These are phyloP conservation scores for Panorpa germanica DNA, from an alignment of 2,888 invertebrate genomes.

Conservation along the genomic window DNA sequence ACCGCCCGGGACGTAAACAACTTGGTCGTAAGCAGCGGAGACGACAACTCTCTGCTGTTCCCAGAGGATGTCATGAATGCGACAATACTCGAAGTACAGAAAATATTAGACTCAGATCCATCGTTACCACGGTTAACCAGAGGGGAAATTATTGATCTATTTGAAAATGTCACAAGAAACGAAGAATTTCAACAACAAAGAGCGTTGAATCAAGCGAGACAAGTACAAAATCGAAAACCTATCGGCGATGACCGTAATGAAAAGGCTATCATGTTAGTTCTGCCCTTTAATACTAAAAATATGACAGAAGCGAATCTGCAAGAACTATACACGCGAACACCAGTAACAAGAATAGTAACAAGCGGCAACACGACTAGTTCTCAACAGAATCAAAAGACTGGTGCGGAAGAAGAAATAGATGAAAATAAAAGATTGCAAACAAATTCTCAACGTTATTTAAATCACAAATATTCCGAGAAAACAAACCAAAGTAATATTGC, in stretches of 20 bases:
- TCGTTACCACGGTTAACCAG: conserved; percentile 21
- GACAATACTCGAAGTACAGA: conserved; percentile 24
- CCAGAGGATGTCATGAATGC: too few species aligned
- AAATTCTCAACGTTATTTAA: too few species aligned
- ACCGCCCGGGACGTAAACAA: too few species aligned
- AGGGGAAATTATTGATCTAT: conserved; percentile 25
- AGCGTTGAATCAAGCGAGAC: too few species aligned
- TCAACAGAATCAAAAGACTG: conserved; percentile 8
- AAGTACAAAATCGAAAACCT: too few species aligned
- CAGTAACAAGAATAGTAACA: conserved; percentile 21
- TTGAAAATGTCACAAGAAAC: conserved; percentile 24
- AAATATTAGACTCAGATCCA: conserved; percentile 21
- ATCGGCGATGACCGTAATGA: conserved; percentile 25
- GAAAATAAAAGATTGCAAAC: too few species aligned
- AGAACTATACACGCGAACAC: conserved; percentile 23
- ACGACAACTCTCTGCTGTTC: too few species aligned
- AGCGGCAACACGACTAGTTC: background rate
- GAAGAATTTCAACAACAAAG: conserved; percentile 24
- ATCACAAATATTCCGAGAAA: too few species aligned
- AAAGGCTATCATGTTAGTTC: conserved; percentile 23
- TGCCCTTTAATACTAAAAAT: conserved; percentile 23
- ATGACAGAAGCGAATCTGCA: conserved; percentile 21
- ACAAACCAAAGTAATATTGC: too few species aligned
- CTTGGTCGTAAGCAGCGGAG: too few species aligned
- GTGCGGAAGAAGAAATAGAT: conserved; percentile 18